These are phyloP conservation scores for Branchinecta lynchi DNA, from an alignment of 1,140 invertebrate genomes.

Conservation along the genomic window DNA sequence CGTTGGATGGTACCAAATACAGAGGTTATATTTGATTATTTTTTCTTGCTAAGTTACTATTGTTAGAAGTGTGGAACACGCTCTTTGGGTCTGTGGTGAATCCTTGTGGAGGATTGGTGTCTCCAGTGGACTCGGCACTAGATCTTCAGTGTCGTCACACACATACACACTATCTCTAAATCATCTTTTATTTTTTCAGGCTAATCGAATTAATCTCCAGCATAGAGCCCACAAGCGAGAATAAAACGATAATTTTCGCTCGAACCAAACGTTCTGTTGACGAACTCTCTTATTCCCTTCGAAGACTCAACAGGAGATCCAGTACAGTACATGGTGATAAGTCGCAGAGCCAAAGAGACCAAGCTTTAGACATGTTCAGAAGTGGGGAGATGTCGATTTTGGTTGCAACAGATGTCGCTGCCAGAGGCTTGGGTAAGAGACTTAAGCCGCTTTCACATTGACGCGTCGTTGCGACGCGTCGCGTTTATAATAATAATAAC, in stretches of 20 bases:
- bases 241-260: conserved; percentile 32
- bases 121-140: too few species aligned
- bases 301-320: conserved; percentile 30
- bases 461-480: too few species aligned
- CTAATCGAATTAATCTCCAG: background rate
- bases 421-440: conserved; percentile 26
- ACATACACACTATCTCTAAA: background rate
- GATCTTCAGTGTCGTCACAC: too few species aligned
- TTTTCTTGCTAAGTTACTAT: too few species aligned
- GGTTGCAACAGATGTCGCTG: conserved; percentile 35
- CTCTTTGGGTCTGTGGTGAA: too few species aligned
- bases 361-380: conserved; percentile 33
- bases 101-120: too few species aligned
- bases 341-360: conserved; percentile 33
- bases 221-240: conserved; percentile 7
- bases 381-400: conserved; percentile 26
- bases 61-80: too few species aligned
- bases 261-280: conserved; percentile 35
- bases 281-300: conserved; percentile 28
- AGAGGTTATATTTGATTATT: too few species aligned
- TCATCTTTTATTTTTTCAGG: background rate
- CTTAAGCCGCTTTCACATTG: too few species aligned
- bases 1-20: too few species aligned
- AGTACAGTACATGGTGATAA: conserved; percentile 36
- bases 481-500: too few species aligned